Percentiles rank a stretch among this genome's conserved stretches.
Evolutionary conservation across 2,113 vertebrate species (phyloP).

Genomic region (Clarias batrachus): DNA sequence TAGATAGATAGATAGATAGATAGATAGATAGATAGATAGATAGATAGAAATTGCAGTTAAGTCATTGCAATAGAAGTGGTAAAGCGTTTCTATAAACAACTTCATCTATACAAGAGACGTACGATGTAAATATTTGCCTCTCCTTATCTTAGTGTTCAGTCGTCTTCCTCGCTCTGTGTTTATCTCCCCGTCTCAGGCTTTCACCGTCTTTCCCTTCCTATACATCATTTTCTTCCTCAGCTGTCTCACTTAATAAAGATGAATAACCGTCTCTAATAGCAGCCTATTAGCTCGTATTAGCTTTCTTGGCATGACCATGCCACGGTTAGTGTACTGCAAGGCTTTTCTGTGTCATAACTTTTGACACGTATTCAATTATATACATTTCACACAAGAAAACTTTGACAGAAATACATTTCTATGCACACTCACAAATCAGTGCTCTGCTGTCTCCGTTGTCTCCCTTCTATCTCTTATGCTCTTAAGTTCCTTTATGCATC

Average conservation of each 20-base stretch:
- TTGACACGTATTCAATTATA: conserved; percentile 1
- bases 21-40: conserved; percentile 3
- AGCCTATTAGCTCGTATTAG: not conserved
- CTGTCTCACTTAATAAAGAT: not conserved
- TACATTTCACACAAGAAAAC: not conserved
- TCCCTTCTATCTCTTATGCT: not conserved
- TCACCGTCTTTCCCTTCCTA: not conserved
- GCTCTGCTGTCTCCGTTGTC: not conserved
- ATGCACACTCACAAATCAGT: not conserved
- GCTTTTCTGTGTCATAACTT: not conserved
- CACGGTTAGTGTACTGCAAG: conserved; percentile 4
- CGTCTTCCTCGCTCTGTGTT: not conserved
- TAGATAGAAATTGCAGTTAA: not conserved
- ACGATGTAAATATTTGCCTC: not conserved
- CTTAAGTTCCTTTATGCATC: not conserved
- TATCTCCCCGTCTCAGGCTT: not conserved
- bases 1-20: not conserved
- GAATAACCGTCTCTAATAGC: not conserved
- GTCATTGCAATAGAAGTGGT: not conserved
- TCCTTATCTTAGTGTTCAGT: not conserved
- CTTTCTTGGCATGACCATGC: conserved; percentile 5
- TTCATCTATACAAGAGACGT: not conserved
- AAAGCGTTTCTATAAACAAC: not conserved
- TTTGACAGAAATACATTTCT: not conserved
- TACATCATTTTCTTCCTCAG: not conserved